phyloP scores from a whole-genome alignment of 2,888 invertebrate genomes.

The Catocala sponsa region DNA sequence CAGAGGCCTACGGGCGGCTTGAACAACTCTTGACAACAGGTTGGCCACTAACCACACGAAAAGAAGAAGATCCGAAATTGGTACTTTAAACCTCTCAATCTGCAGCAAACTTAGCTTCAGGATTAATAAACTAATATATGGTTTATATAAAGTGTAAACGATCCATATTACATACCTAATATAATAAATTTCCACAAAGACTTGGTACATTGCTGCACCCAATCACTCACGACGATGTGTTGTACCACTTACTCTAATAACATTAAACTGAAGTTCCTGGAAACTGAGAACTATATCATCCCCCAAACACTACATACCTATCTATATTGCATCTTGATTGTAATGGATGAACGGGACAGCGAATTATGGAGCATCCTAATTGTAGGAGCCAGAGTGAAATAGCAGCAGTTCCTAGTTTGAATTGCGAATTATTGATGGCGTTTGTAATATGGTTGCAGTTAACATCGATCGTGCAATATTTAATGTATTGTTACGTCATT shows the following conservation, averaged over 20 bases:
- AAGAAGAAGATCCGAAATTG: no score
- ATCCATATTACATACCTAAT: no score
- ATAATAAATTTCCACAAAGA: conserved; percentile 18
- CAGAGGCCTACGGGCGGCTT: no score
- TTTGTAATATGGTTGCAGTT: conserved; percentile 2
- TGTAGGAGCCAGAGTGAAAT: not conserved
- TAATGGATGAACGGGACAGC: conserved; percentile 1
- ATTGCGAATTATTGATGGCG: conserved; percentile 7
- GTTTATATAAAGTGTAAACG: no score
- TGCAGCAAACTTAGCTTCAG: no score
- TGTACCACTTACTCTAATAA: conserved; percentile 53
- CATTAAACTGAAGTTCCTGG: not conserved
- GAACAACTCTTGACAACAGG: no score
- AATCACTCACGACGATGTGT: conserved; percentile 67
- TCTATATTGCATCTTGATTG: conserved; percentile 14
- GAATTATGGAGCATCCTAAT: not conserved
- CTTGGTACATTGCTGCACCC: conserved; percentile 54
- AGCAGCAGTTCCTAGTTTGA: conserved; percentile 9
- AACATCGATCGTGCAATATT: not conserved
- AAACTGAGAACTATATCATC: conserved; percentile 12
- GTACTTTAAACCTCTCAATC: no score
- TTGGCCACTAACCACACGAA: no score
- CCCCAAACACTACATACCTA: not conserved
- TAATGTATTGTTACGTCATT: not conserved
- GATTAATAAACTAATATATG: no score